A percentile compares a stretch with the other conserved stretches of the same genome.
Conservation (phyloP, 2,797 vertebrate genomes). For the Anabacerthia variegaticeps region DNA sequence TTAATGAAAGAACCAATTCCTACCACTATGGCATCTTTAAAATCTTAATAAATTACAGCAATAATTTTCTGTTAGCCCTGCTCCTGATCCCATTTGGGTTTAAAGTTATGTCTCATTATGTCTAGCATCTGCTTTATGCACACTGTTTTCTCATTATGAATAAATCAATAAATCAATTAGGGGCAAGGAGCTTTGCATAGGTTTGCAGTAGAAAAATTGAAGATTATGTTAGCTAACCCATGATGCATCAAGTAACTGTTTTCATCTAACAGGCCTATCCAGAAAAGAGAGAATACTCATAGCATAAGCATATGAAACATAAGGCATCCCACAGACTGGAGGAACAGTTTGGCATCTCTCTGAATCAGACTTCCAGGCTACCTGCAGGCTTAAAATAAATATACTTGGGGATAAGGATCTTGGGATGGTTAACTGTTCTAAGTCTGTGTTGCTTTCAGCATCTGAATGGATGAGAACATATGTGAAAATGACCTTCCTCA, state of each 20-base stretch:
- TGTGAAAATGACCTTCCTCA: not conserved
- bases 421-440: not conserved
- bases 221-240: constrained; percentile 28
- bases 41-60: constrained; percentile 50
- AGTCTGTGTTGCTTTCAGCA: not conserved
- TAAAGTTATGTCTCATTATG: constrained; percentile 56
- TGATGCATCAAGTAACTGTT: not conserved
- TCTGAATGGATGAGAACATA: not conserved
- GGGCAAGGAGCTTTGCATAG: not conserved
- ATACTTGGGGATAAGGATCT: not conserved
- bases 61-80: constrained; percentile 42
- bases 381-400: not conserved
- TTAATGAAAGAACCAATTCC: constrained; percentile 12
- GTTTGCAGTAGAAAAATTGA: constrained; percentile 17
- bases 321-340: not conserved
- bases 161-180: constrained; percentile 76
- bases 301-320: not conserved
- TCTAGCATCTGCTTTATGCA: constrained; percentile 64
- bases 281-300: not conserved
- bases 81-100: constrained; percentile 37
- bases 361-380: not conserved
- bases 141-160: constrained; percentile 62
- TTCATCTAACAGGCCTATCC: not conserved
- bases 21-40: not conserved
- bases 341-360: not conserved